Percentiles rank a stretch among this genome's conserved stretches.
These are phyloP conservation scores for Nematostella vectensis DNA, from an alignment of 92 coral and sea anemone genomes.

Conservation along the genomic window DNA sequence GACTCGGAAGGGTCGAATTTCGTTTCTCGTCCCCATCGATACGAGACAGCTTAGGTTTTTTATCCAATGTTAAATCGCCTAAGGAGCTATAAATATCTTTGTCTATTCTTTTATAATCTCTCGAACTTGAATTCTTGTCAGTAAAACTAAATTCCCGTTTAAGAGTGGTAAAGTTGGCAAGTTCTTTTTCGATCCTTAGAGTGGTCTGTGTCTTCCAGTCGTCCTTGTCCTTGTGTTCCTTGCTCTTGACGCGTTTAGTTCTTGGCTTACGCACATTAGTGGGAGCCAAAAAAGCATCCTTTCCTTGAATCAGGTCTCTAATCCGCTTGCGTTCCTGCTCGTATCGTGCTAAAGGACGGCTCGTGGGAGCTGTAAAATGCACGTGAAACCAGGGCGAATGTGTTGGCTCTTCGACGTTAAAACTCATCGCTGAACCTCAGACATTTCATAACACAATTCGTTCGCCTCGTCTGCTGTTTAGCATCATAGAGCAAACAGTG, in stretches of 20 bases:
- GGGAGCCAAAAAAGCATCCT: constrained; percentile 16
- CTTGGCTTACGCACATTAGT: neutral
- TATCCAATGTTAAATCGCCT: neutral
- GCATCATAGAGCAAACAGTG: too few relatives aligned
- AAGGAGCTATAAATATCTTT: neutral
- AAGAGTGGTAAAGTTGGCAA: neutral
- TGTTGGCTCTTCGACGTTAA: constrained; percentile 14
- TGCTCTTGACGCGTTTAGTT: neutral
- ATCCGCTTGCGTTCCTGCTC: constrained; percentile 15
- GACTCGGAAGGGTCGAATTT: neutral
- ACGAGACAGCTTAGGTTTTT: neutral
- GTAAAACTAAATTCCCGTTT: neutral
- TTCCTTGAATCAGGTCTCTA: constrained; percentile 16
- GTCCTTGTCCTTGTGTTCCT: neutral
- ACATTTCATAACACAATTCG: too few relatives aligned
- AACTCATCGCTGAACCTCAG: constrained; percentile 1
- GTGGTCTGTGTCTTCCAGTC: constrained; percentile 2
- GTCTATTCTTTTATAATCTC: neutral
- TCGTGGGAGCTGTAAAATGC: constrained; percentile 25
- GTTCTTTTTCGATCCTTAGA: neutral
- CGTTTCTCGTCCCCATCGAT: constrained; percentile 2
- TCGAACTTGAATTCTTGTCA: neutral
- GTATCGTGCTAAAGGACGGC: constrained; percentile 3
- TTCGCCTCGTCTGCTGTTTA: too few relatives aligned
- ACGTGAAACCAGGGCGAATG: constrained; percentile 33